Base-by-base conservation (phyloP, 2,797 vertebrate genomes). In the Microhierax caerulescens region DNA sequence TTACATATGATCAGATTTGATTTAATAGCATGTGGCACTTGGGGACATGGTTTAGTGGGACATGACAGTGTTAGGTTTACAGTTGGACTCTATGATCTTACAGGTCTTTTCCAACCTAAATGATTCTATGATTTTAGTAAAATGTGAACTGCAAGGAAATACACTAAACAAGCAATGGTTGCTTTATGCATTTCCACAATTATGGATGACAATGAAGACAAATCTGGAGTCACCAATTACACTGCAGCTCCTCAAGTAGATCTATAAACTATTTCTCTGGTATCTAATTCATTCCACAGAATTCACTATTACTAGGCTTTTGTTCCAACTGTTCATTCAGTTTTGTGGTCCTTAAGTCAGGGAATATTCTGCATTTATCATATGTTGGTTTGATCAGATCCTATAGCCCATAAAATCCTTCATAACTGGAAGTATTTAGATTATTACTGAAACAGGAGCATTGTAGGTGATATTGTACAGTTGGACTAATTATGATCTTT, bases 381-480 rank as follows among this genome's bases (percentile, higher is more conserved):
- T 13, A 15, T 2, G 1, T 25, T 4, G 1, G 3, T 37, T 95
- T 93, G 30, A 73, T 75, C 3, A 0, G 10, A 51, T 54, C 25
- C 3, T 1, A 19, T 47, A 63, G 10, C 13, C 5, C 43, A 56
- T 76, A 53, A 92, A 75, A 68, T 81, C 10, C 13, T 64, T 63
- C 54, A 7, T 60, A 54, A 32, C 36, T n/a, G 21, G 22, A 67
- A 87, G 7, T 3, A n/a, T 75, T 83, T 34, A 34, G 11, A 30
- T 54, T 65, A 34, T 24, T 85, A 17, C 34, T 47, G 25, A 85
- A 88, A 64, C 13, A 15, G 28, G 25, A 60, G 9, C 67, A 19
- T 15, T 67, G 8, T 37, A 54, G 28, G 7, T 69, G 51, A 83
- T 13, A 32, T 53, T 59, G 10, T 32, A 22, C 36, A 8, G 2